These are phyloP conservation scores for Holothuria scabra DNA, from an alignment of 53 echinoderm and acorn worm genomes.

Conservation along the genomic window DNA sequence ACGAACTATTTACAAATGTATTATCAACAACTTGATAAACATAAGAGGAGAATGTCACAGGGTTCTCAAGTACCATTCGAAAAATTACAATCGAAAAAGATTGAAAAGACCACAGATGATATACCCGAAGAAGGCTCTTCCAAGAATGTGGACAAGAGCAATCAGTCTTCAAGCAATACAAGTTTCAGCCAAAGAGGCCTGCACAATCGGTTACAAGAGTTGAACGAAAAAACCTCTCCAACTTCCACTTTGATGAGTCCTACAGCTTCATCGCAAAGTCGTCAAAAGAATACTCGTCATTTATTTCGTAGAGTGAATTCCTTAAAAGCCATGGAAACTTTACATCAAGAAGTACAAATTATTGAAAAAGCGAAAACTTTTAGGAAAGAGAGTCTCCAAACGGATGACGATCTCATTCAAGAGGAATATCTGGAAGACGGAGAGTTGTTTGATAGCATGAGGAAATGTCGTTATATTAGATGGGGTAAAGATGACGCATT, in stretches of 20 bases:
- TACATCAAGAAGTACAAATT: slow-evolving; percentile 64
- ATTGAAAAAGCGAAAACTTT: slow-evolving; percentile 53
- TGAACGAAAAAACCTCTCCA: neutral
- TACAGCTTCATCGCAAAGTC: slow-evolving; percentile 52
- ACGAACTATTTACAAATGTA: slow-evolving; percentile 85
- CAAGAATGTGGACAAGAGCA: neutral
- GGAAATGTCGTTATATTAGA: slow-evolving; percentile 78
- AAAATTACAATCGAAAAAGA: neutral
- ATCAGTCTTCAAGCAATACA: neutral
- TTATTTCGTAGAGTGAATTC: slow-evolving; percentile 55
- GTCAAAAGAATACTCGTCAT: slow-evolving; percentile 23
- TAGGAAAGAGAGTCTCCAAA: slow-evolving; percentile 44
- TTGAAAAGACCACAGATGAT: too few relatives aligned
- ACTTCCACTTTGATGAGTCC: slow-evolving; percentile 63
- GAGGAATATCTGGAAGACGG: slow-evolving; percentile 65
- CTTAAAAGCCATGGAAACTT: slow-evolving; percentile 40
- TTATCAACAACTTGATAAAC: slow-evolving; percentile 63
- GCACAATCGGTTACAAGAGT: neutral
- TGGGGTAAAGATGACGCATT: slow-evolving; percentile 71
- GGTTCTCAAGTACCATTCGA: slow-evolving; percentile 25
- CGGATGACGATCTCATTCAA: slow-evolving; percentile 38
- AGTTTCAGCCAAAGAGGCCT: neutral
- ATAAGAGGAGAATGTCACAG: slow-evolving; percentile 67
- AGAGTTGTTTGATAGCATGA: slow-evolving; percentile 82
- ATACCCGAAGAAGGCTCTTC: too few relatives aligned